A percentile compares a stretch with the other conserved stretches of the same genome.
These are phyloP conservation scores for Morus bassanus DNA, from an alignment of 2,797 vertebrate genomes.

Conservation along the genomic window DNA sequence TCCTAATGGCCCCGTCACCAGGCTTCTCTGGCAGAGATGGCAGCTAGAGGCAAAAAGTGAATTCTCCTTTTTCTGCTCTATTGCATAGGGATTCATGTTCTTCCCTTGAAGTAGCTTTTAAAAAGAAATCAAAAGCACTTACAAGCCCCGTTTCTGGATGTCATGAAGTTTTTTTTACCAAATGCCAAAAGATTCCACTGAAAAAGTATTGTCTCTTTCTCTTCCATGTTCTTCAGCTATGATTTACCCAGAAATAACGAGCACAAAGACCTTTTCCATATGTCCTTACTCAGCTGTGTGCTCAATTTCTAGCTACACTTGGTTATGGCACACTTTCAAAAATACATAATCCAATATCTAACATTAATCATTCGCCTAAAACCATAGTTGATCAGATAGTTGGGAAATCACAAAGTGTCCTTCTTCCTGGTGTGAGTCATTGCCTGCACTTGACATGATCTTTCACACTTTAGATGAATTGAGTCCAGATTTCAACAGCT, in stretches of 20 bases:
- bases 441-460: conserved; percentile 36
- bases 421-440: conserved; percentile 22
- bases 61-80: neutral
- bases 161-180: neutral
- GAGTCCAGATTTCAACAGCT: conserved; percentile 42
- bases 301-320: neutral
- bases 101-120: neutral
- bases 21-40: neutral
- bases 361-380: conserved; percentile 23
- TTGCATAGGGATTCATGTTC: neutral
- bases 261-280: neutral
- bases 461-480: conserved; percentile 39
- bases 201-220: neutral
- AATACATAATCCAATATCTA: conserved; percentile 10
- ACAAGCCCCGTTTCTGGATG: neutral
- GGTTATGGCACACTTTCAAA: conserved; percentile 37
- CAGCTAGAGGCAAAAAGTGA: neutral
- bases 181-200: neutral
- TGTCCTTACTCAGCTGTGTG: neutral
- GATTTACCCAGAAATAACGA: neutral
- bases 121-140: neutral
- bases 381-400: conserved; percentile 1
- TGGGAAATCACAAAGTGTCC: conserved; percentile 29
- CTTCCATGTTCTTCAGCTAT: neutral
- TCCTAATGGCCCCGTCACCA: neutral